A percentile compares a stretch with the other conserved stretches of the same genome.
Evolutionary conservation across 2,888 invertebrate species (phyloP).

Genomic region (Smittia sp.): DNA sequence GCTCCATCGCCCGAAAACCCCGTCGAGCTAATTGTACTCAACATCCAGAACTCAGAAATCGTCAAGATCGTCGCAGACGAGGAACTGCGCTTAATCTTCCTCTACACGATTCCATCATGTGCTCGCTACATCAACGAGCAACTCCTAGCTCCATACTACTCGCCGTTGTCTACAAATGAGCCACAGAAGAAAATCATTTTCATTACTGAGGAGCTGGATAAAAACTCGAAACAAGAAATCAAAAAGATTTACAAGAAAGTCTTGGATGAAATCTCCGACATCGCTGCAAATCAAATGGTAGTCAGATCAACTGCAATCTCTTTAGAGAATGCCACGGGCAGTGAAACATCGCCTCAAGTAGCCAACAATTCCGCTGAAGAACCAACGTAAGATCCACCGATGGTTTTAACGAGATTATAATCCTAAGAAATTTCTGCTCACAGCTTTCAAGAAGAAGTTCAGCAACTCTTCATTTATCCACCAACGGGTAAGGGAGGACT

Average conservation of each 20-base stretch:
- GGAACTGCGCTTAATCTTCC: slow-evolving; percentile 73
- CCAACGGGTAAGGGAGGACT: slow-evolving; percentile 79
- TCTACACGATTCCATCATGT: slow-evolving; percentile 70
- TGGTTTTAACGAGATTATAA: too few relatives aligned
- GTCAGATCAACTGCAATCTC: slow-evolving; percentile 59
- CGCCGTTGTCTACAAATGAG: slow-evolving; percentile 63
- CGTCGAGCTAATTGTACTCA: slow-evolving; percentile 58
- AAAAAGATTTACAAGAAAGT: slow-evolving; percentile 63
- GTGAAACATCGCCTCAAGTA: not conserved
- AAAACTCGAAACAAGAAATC: slow-evolving; percentile 64
- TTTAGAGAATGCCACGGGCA: slow-evolving; percentile 23
- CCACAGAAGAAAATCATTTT: slow-evolving; percentile 73
- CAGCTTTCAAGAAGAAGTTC: slow-evolving; percentile 41
- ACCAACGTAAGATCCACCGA: slow-evolving; percentile 11
- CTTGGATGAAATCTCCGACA: slow-evolving; percentile 68
- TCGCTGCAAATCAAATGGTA: slow-evolving; percentile 79
- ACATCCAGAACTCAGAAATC: slow-evolving; percentile 67
- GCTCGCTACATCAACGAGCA: slow-evolving; percentile 67
- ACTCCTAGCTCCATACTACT: slow-evolving; percentile 61
- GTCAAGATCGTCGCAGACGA: slow-evolving; percentile 73
- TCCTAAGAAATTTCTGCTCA: too few relatives aligned
- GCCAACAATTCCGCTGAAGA: not conserved
- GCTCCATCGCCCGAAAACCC: slow-evolving; percentile 57
- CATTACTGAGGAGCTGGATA: slow-evolving; percentile 66
- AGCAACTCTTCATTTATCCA: slow-evolving; percentile 70